Percentiles rank a stretch among this genome's conserved stretches.
These are phyloP conservation scores for Petrocephalus zakoni DNA, from an alignment of 2,113 vertebrate species.

Conservation along the genomic window DNA sequence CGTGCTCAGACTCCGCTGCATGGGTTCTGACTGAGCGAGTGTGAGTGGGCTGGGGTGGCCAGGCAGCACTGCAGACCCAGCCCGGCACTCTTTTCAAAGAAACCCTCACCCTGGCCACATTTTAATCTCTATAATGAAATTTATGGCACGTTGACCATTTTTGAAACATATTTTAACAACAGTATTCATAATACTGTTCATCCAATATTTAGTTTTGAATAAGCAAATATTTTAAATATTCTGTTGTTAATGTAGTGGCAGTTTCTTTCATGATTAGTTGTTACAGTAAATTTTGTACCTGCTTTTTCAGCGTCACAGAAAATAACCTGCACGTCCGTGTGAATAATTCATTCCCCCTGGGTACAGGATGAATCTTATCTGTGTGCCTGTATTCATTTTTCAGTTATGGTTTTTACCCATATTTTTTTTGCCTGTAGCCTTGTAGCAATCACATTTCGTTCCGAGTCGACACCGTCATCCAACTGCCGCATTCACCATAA, in stretches of 20 bases:
- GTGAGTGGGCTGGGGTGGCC: neutral
- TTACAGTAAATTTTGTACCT: neutral
- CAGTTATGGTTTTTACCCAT: neutral
- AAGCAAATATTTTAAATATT: neutral
- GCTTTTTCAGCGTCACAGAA: neutral
- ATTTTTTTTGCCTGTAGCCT: neutral
- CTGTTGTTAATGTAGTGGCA: neutral
- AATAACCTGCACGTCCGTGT: neutral
- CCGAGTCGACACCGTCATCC: neutral
- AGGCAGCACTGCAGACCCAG: neutral
- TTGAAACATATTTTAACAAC: neutral
- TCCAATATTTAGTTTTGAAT: neutral
- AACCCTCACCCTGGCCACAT: neutral
- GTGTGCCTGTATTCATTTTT: neutral
- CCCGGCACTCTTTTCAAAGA: neutral
- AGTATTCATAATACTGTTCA: neutral
- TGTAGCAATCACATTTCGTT: neutral
- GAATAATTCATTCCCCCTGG: neutral
- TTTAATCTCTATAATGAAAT: neutral
- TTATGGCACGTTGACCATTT: neutral
- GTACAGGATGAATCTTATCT: neutral
- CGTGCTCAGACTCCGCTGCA: neutral
- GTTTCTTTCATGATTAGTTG: neutral
- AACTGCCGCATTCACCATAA: neutral
- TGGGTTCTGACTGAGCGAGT: neutral